Evolutionary conservation across 1,140 invertebrate genomes (phyloP), one percentile per base, ranked within the genome.

Genomic region (Cardiocondyla obscurior): DNA sequence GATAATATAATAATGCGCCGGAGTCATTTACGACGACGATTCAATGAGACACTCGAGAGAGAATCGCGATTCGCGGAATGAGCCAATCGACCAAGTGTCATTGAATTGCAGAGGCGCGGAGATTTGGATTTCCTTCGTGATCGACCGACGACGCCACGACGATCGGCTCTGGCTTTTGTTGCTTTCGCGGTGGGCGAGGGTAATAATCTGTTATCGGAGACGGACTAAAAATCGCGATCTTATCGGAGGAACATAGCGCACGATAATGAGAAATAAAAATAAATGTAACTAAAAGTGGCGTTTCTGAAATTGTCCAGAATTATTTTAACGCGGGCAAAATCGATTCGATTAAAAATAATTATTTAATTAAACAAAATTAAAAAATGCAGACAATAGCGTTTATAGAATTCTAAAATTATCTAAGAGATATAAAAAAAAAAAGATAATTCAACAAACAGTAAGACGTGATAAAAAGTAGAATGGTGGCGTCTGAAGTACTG

Each of bases 171-270:
- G 64, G 60, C 81, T 88, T 82, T 58, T 62, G 72, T 58, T 76
- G 58, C 51, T n/a, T n/a, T n/a, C 60, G 42, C 30, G 60, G 58
- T 60, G 76, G 70, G 55, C 70, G 74, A 55, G 82, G 79, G 44
- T 88, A 89, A 89, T 90, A 77, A 77, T 82, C 82, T 67, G 82
- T 57, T 82, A 49, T 57, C 86, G 25, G 67, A 49, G 55, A 49
- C 36, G 28, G 55, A 64, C 25, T 60, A 44, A 62, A 77, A 84
- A 14, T 62, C 30, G 22, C 74, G 36, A 58, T n/a, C 33, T 65
- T 51, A 25, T 58, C 12, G 70, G 14, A 65, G 42, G 55, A 49
- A 58, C 12, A 36, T 10, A 62, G 16, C 22, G 33, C 28, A 14
- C 8, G n/a, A 6, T 22, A 10, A 36, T 30, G 69, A 51, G 30